Evolutionary conservation across 2,113 vertebrate genomes (phyloP).

Genomic region (Chrysochloris asiatica): DNA sequence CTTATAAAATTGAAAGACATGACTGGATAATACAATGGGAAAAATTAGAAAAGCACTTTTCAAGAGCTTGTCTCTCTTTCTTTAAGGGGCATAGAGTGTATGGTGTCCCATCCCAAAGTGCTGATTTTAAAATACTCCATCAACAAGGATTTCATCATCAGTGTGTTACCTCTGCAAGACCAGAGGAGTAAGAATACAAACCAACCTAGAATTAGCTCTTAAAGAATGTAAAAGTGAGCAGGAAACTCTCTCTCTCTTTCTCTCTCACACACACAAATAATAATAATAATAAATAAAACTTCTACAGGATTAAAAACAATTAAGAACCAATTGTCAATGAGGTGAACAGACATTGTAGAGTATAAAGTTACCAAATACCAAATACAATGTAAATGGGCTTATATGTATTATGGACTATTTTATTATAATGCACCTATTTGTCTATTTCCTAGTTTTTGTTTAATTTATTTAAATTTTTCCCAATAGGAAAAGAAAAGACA

Average conservation of each 20-base stretch:
- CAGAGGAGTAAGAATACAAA: slow-evolving; percentile 10
- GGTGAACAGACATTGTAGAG: slow-evolving; percentile 2
- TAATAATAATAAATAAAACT: slow-evolving; percentile 38
- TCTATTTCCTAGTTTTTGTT: slow-evolving; percentile 40
- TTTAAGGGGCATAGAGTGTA: not conserved
- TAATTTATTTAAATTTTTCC: not conserved
- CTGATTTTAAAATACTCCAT: slow-evolving; percentile 40
- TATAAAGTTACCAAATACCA: not conserved
- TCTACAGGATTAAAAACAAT: slow-evolving; percentile 20
- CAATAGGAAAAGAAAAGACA: slow-evolving; percentile 42
- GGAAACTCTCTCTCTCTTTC: too few relatives aligned
- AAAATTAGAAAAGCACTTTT: slow-evolving; percentile 1
- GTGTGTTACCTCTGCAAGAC: not conserved
- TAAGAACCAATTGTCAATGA: not conserved
- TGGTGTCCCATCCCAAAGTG: not conserved
- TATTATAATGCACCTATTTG: slow-evolving; percentile 10
- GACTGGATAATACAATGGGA: slow-evolving; percentile 3
- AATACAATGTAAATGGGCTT: slow-evolving; percentile 30
- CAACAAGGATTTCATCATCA: slow-evolving; percentile 40
- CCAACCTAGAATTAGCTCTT: not conserved
- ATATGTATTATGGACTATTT: not conserved
- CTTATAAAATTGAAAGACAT: not conserved
- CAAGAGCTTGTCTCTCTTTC: slow-evolving; percentile 14
- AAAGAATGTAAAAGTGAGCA: not conserved
- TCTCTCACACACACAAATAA: not conserved